Base-by-base conservation (phyloP, 1,140 invertebrate genomes). In the Pinna nobilis region DNA sequence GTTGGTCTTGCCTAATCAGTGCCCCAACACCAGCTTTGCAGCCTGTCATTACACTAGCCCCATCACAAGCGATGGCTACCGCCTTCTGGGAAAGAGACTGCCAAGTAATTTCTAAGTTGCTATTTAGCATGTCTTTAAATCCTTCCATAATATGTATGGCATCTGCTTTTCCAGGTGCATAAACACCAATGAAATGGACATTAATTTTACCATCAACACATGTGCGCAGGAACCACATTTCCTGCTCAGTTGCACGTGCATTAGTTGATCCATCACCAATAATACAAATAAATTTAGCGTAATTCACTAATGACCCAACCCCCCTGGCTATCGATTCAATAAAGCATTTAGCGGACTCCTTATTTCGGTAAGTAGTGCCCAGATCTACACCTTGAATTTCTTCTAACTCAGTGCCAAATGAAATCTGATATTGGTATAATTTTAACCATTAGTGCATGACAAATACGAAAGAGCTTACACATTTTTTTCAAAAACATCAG, bases 11-110 rank as follows among this genome's bases (percentile, higher is more conserved):
- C 50, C 25, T 59, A 2, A 69, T 30, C n/a, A 69, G 44, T 9
- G 67, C 53, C 0, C 39, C 37, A 6, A 60, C 67, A 41, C 55
- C 67, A 47, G 37, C 25, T 35, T 53, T 69, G 4, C 15, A 30
- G 15, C 67, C 53, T 11, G 32, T 35, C 53, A 59, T 69, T 9
- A 69, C 55, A 69, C 67, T 69, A n/a, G 67, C 67, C 13, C 67
- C 55, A 60, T 69, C 67, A 60, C 53, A 69, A 9, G 39, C 30
- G 9, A 69, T 23, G 32, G 67, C 53, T 4, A 69, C 50, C 23
- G n/a, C 18, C 30, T 69, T 69, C 15, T 7, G 18, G 15, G 39
- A 32, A 59, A 68, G 28, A 28, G 59, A 53, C 18, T 44, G 20
- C 18, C 41, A 69, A 6, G 59, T 20, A 9, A 69, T 60, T 35